Percentiles rank a stretch among this genome's conserved stretches.
phyloP scores from a whole-genome alignment of 2,797 vertebrate genomes.

The Spinus olivaceus region DNA sequence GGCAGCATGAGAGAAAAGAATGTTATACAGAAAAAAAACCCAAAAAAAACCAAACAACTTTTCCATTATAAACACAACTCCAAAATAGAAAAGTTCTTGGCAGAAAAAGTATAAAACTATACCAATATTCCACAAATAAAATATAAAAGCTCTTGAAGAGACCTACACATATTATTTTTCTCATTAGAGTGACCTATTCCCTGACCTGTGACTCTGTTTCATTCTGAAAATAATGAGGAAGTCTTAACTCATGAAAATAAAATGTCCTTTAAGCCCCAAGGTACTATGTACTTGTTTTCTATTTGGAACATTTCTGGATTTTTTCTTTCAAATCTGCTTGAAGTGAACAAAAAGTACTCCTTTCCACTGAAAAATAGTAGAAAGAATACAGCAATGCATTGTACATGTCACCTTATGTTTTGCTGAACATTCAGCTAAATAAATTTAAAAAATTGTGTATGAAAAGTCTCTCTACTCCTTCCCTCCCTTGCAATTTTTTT shows the following conservation, averaged over 20 bases:
- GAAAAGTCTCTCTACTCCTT: neutral
- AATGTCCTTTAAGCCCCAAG: neutral
- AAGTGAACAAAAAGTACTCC: neutral
- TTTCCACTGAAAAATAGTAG: neutral
- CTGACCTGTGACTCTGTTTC: neutral
- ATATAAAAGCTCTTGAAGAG: neutral
- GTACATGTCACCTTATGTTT: neutral
- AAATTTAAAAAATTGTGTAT: neutral
- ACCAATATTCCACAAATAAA: neutral
- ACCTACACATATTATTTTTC: neutral
- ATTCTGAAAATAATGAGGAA: slow-evolving; percentile 32
- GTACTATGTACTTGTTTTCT: neutral
- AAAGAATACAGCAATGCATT: neutral
- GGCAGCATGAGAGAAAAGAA: neutral
- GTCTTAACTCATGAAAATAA: slow-evolving; percentile 26
- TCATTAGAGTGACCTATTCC: neutral
- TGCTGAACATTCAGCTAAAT: neutral
- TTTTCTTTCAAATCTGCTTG: neutral
- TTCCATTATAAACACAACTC: neutral
- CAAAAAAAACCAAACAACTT: neutral
- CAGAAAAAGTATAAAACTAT: neutral
- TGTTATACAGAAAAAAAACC: neutral
- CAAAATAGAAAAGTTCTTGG: neutral
- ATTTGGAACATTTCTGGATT: neutral
- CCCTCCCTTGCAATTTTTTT: neutral